These are phyloP conservation scores for Drosophila chauvacae DNA, from an alignment of 1,140 invertebrate genomes.

Conservation along the genomic window DNA sequence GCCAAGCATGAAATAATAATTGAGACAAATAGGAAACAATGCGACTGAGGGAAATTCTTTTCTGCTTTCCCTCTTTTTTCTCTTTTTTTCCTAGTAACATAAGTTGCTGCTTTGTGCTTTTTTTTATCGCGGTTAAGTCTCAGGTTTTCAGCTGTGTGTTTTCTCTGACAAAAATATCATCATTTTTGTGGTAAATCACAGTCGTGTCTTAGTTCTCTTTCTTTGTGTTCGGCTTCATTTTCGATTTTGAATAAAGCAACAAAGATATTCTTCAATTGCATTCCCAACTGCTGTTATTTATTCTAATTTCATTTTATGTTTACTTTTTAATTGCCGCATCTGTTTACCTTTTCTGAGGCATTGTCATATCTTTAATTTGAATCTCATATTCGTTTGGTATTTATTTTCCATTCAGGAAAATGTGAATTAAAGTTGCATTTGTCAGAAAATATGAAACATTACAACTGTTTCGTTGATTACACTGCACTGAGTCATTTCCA, in stretches of 20 bases:
- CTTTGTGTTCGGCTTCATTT: not conserved
- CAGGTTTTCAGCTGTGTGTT: not conserved
- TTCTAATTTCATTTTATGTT: constrained; percentile 1
- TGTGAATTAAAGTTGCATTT: constrained; percentile 5
- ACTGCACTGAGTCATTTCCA: constrained; percentile 1
- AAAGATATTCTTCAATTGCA: constrained; percentile 3
- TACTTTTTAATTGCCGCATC: not conserved
- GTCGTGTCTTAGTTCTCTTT: not conserved
- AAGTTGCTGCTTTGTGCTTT: constrained; percentile 2
- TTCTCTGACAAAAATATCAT: constrained; percentile 2
- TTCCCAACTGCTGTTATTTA: not conserved
- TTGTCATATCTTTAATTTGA: constrained; percentile 1
- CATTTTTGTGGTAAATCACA: not conserved
- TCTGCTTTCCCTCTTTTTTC: no score
- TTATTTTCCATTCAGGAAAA: not conserved
- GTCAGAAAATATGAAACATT: not conserved
- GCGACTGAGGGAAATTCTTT: not conserved
- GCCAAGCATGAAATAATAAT: constrained; percentile 26
- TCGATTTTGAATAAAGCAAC: not conserved
- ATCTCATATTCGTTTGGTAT: constrained; percentile 4
- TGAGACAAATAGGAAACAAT: constrained; percentile 9
- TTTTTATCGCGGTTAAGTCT: constrained; percentile 4
- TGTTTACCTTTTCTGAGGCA: constrained; percentile 2
- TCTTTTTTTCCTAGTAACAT: not conserved
- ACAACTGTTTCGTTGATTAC: not conserved